Evolutionary conservation across 2,113 vertebrate genomes (phyloP), one percentile per base, ranked within the genome.

Genomic region (Eleginops maclovinus): DNA sequence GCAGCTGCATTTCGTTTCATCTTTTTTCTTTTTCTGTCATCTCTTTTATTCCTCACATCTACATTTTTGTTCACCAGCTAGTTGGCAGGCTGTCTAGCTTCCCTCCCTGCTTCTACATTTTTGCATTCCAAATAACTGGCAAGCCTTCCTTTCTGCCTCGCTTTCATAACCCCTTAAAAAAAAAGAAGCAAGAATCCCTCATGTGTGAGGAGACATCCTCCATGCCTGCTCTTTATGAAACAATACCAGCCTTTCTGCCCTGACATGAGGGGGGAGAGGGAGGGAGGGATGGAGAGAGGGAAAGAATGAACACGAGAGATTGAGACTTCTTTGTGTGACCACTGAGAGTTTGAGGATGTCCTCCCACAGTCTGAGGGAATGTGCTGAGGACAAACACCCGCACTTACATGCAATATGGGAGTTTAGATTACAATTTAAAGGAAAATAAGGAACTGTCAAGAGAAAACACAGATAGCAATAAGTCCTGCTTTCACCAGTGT

Each of bases 161-260:
- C 66, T 67, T 82, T 87, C 83, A 75, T 67, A 84, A 71, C 60
- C 69, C 46, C 51, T 61, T 69, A 58, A 41, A 59, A 62, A 83
- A 53, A 71, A 68, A 50, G 49, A 59, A 66, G 21, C 53, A 54
- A 60, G 71, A 75, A 61, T 70, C 82, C 22, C 77, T 83, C 83
- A 88, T 87, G 88, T 87, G 82, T 79, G 88, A 91, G 76, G 53
- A 77, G 66, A 71, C 78, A 68, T 56, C 47, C 68, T 56, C 47
- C 56, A 46, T 74, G 72, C 55, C 58, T 66, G 75, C 58, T 40
- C 56, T 11, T 46, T 50, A 58, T 79, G 55, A 86, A 74, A 91
- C 90, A 91, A 91, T 87, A 75, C 31, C 68, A 69, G 86, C 75
- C 86, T 87, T 85, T 92, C 77, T 89, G 80, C 26, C 60, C 68